Evolutionary conservation across 2,797 vertebrate genomes (phyloP).

Genomic region (Okamejei kenojei): DNA sequence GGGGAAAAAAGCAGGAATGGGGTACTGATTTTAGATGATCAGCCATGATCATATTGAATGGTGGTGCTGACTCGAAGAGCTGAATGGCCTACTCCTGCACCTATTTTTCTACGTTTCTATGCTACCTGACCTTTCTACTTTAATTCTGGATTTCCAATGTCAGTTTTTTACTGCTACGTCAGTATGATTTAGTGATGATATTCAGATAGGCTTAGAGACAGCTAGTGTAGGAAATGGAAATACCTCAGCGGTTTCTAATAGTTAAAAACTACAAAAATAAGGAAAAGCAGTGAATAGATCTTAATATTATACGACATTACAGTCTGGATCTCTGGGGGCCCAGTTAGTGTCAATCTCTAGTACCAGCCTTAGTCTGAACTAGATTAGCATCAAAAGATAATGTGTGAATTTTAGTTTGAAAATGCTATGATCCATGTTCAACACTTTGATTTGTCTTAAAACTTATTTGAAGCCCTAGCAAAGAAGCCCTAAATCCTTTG

Average conservation of each 20-base stretch:
- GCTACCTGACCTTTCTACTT: too few species aligned
- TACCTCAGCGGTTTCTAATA: not conserved
- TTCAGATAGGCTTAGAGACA: not conserved
- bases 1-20: too few species aligned
- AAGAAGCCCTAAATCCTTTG: not conserved
- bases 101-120: too few species aligned
- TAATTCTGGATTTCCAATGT: too few species aligned
- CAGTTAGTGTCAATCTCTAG: not conserved
- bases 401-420: conserved; percentile 2
- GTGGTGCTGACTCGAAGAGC: too few species aligned
- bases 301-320: too few species aligned
- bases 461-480: not conserved
- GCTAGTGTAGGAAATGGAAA: not conserved
- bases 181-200: not conserved
- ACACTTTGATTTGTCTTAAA: not conserved
- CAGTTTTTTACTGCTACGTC: not conserved
- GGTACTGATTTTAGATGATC: too few species aligned
- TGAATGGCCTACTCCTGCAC: too few species aligned
- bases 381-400: not conserved
- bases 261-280: not conserved
- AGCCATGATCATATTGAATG: too few species aligned
- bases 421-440: not conserved
- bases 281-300: not conserved
- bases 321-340: not conserved
- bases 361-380: not conserved